phyloP scores from a whole-genome alignment of 2,888 invertebrate species.

The Nymphalis urticae region DNA sequence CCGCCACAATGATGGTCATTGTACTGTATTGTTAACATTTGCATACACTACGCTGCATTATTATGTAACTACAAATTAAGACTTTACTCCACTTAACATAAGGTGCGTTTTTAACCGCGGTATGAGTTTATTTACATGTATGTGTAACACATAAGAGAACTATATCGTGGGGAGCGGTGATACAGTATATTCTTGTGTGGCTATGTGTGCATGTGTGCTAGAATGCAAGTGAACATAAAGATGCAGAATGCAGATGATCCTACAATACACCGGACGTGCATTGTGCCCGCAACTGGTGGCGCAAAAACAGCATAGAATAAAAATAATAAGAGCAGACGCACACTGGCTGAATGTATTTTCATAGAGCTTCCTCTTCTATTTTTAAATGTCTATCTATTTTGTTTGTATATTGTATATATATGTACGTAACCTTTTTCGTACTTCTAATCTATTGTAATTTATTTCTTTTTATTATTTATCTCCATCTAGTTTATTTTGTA shows the following conservation, averaged over 20 bases:
- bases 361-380: neutral
- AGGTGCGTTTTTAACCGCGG: too few species aligned
- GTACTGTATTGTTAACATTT: conserved; percentile 28
- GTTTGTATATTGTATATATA: too few species aligned
- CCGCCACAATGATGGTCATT: conserved; percentile 21
- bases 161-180: neutral
- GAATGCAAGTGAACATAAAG: conserved; percentile 15
- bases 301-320: conserved; percentile 28
- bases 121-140: neutral
- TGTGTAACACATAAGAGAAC: conserved; percentile 1
- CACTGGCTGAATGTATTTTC: conserved; percentile 1
- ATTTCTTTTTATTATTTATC: too few species aligned
- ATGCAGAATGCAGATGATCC: conserved; percentile 57
- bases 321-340: conserved; percentile 4
- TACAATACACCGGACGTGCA: conserved; percentile 50
- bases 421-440: too few species aligned
- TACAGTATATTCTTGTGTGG: conserved; percentile 19
- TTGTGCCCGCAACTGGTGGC: conserved; percentile 43
- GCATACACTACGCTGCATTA: neutral
- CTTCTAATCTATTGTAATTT: too few species aligned
- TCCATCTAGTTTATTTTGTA: too few species aligned
- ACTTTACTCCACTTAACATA: too few species aligned
- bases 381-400: neutral
- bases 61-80: neutral
- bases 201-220: neutral